phyloP scores from a whole-genome alignment of 2,888 invertebrate species.

The Dryomyza anilis region DNA sequence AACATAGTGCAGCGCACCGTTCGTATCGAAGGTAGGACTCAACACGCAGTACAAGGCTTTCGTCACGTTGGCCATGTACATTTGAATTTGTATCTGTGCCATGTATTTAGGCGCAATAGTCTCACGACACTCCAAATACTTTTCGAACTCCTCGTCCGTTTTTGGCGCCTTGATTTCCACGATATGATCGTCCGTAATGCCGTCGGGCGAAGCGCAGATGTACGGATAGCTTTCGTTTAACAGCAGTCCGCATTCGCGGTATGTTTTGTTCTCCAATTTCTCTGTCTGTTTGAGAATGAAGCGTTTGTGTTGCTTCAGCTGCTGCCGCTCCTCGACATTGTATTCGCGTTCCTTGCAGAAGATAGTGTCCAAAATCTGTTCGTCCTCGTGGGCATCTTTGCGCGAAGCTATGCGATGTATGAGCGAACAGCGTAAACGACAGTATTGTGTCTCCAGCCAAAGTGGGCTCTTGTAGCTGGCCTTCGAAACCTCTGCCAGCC shows the following conservation, averaged over 20 bases:
- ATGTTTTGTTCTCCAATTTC: constrained; percentile 58
- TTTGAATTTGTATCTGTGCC: constrained; percentile 60
- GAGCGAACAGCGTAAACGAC: constrained; percentile 58
- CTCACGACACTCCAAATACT: constrained; percentile 57
- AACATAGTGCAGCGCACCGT: constrained; percentile 58
- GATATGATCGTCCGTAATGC: constrained; percentile 59
- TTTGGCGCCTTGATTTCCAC: constrained; percentile 60
- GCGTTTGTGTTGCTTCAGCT: constrained; percentile 58
- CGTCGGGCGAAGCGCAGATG: constrained; percentile 57
- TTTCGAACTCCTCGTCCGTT: constrained; percentile 61
- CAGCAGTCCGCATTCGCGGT: constrained; percentile 55
- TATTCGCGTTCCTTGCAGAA: constrained; percentile 57
- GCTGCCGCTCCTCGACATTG: constrained; percentile 50
- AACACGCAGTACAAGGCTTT: constrained; percentile 59
- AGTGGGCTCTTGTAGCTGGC: constrained; percentile 52
- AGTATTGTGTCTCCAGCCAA: constrained; percentile 58
- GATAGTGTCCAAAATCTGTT: constrained; percentile 51
- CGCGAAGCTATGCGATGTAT: constrained; percentile 54
- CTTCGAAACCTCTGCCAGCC: constrained; percentile 50
- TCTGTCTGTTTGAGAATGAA: constrained; percentile 60
- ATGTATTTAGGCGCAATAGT: constrained; percentile 60
- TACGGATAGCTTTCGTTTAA: constrained; percentile 56
- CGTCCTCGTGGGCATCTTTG: constrained; percentile 51
- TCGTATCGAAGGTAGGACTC: constrained; percentile 59
- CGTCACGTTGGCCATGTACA: constrained; percentile 59